Conservation (phyloP, 2,797 vertebrate genomes). For the Rhyacichthys aspro region DNA sequence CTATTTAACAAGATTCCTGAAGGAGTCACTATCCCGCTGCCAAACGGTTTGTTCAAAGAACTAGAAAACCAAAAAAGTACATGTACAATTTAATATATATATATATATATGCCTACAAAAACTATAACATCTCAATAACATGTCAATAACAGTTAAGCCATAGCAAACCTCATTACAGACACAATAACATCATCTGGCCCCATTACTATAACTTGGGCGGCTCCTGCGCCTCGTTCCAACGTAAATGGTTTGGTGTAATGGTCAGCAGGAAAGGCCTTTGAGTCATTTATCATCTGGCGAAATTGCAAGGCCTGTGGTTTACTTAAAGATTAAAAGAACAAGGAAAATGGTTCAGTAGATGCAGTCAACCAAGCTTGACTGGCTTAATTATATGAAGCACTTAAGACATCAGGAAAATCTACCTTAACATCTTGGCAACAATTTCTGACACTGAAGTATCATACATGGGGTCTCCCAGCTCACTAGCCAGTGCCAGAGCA, state of each 20-base stretch:
- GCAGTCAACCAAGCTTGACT: not conserved
- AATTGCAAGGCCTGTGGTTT: conserved; percentile 86
- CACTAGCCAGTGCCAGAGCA: conserved; percentile 88
- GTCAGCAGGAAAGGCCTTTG: conserved; percentile 77
- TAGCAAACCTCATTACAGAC: conserved; percentile 88
- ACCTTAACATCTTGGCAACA: conserved; percentile 91
- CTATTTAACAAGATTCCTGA: conserved; percentile 97
- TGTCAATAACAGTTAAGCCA: conserved; percentile 1
- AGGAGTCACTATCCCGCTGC: conserved; percentile 91
- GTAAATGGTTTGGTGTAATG: conserved; percentile 79
- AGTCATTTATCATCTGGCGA: conserved; percentile 89
- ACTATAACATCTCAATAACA: no score
- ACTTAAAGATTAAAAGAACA: conserved; percentile 69
- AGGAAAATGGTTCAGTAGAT: conserved; percentile 6
- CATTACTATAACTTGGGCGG: conserved; percentile 95
- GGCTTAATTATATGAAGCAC: not conserved
- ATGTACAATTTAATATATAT: not conserved
- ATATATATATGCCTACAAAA: no score
- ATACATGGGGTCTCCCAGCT: conserved; percentile 88
- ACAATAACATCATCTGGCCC: conserved; percentile 96
- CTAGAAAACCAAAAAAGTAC: conserved; percentile 74
- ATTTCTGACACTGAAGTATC: conserved; percentile 82
- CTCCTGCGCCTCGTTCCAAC: conserved; percentile 77
- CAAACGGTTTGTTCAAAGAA: conserved; percentile 95
- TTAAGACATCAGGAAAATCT: conserved; percentile 29